Conservation (phyloP, 2,113 vertebrate genomes). For the Catharus bicknelli region DNA sequence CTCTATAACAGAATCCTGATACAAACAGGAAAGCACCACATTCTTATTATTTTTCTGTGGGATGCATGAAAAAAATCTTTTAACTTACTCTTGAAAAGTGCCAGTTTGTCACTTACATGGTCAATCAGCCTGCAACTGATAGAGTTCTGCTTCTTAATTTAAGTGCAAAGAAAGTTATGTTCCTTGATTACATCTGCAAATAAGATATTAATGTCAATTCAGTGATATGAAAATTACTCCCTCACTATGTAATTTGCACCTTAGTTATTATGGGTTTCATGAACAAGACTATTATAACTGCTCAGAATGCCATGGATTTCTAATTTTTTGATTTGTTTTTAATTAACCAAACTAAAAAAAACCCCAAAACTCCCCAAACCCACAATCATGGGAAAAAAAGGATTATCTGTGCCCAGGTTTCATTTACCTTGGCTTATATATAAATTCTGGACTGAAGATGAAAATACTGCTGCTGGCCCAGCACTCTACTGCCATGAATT, state of each 20-base stretch:
- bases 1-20: neutral
- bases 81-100: neutral
- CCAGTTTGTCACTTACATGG: slow-evolving; percentile 27
- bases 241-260: slow-evolving; percentile 66
- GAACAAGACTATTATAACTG: slow-evolving; percentile 50
- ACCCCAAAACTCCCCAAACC: accelerated
- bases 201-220: slow-evolving; percentile 72
- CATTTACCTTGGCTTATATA: neutral
- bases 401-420: neutral
- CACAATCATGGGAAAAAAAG: neutral
- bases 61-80: neutral
- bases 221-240: slow-evolving; percentile 73
- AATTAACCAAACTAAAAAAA: slow-evolving; percentile 4
- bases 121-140: slow-evolving; percentile 41
- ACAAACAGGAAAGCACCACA: neutral
- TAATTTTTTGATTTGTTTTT: slow-evolving; percentile 18
- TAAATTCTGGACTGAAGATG: neutral
- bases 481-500: slow-evolving; percentile 12
- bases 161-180: slow-evolving; percentile 59
- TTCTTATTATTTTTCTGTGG: neutral
- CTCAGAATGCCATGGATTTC: slow-evolving; percentile 19
- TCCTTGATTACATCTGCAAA: slow-evolving; percentile 73
- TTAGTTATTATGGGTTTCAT: slow-evolving; percentile 69
- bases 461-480: slow-evolving; percentile 22
- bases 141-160: slow-evolving; percentile 45